Evolutionary conservation across 2,888 invertebrate genomes (phyloP).

Genomic region (Luffia ferchaultella): DNA sequence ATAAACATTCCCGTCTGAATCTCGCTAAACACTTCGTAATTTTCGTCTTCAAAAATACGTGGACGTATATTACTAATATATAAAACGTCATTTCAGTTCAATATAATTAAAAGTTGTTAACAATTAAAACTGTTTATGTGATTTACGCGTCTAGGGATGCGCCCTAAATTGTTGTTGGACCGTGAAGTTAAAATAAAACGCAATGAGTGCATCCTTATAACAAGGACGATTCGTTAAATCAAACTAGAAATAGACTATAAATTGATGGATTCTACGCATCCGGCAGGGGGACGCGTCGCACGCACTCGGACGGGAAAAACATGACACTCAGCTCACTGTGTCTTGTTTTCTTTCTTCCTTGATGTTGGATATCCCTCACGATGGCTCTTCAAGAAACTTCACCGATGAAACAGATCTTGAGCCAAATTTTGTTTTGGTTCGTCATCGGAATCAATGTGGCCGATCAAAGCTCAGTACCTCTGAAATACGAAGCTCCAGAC

Average conservation of each 20-base stretch:
- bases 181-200: slow-evolving; percentile 25
- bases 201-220: slow-evolving; percentile 33
- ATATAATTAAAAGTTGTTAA: no score
- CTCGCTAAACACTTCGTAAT: slow-evolving; percentile 23
- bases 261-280: slow-evolving; percentile 62
- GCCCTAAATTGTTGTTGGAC: slow-evolving; percentile 17
- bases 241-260: slow-evolving; percentile 41
- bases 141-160: slow-evolving; percentile 23
- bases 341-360: slow-evolving; percentile 60
- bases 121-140: slow-evolving; percentile 35
- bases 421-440: slow-evolving; percentile 51
- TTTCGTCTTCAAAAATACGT: no score
- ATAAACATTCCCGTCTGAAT: slow-evolving; percentile 24
- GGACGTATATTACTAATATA: no score
- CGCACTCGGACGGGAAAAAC: slow-evolving; percentile 62
- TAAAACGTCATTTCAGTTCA: no score
- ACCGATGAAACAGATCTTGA: slow-evolving; percentile 37
- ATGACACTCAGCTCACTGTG: slow-evolving; percentile 58
- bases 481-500: slow-evolving; percentile 82
- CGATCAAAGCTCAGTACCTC: slow-evolving; percentile 54
- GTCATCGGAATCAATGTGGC: slow-evolving; percentile 50
- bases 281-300: slow-evolving; percentile 51
- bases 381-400: slow-evolving; percentile 47
- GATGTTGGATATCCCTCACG: slow-evolving; percentile 48
- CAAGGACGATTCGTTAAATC: slow-evolving; percentile 45